Evolutionary conservation across 2,797 vertebrate genomes (phyloP), one percentile per base, ranked within the genome.

Genomic region (Channa striata): DNA sequence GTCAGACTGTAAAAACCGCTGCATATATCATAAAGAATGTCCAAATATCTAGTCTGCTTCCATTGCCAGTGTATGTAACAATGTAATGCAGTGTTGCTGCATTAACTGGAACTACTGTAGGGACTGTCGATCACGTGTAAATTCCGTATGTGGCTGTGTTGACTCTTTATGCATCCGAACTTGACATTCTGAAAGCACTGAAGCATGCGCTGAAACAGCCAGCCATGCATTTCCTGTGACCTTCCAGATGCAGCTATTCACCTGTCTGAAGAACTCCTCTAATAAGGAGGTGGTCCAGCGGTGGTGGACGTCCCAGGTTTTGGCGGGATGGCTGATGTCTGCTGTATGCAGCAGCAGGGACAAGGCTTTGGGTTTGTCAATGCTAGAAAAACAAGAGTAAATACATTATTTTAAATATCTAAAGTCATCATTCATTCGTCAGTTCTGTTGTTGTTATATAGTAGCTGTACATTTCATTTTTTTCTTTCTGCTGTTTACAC

Each of bases 181-280:
- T 12, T 59, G 19, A 66, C 14, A 17, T 59, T 8, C 39, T 50
- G 9, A 60, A 30, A 48, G 37, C 47, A 54, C 6, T 49, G 2
- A 56, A 33, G 23, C 20, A 30, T 10, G 21, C 23, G n/a, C 6
- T 21, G 20, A 2, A 50, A 3, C 9, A 33, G 9, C 16, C 34
- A 12, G 3, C 8, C 17, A 16, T 39, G 25, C 34, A 30, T 42
- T 10, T 20, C 36, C 20, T n/a, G 30, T 7, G 16, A 69, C 25
- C 64, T 2, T 8, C 10, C 11, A 51, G 20, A 20, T 25, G n/a
- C 42, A 20, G 1, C n/a, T 9, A 19, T 78, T 81, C 59, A 99
- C 98, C 97, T 99, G 98, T 95, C 96, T 96, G 91, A 99, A 99
- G 93, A 99, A 99, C 87, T 99, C 98, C 87, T 99, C 98, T 64